Evolutionary conservation across 1,140 invertebrate species (phyloP).

Genomic region (Leucophenga varia): DNA sequence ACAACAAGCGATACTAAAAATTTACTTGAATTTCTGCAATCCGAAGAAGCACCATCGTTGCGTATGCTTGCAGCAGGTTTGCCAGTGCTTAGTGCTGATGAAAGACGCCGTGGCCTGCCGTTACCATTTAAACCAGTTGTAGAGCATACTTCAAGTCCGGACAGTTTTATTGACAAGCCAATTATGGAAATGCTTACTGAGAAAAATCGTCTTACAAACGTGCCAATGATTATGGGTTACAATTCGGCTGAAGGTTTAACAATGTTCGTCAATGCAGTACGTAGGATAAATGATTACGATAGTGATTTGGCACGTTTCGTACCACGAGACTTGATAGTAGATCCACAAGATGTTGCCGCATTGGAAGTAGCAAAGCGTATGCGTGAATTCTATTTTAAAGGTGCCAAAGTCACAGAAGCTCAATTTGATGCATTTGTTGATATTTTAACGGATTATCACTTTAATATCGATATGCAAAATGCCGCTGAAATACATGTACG

Average conservation of each 20-base stretch:
- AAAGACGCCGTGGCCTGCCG: constrained; percentile 37
- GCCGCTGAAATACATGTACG: constrained; percentile 35
- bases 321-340: constrained; percentile 27
- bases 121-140: constrained; percentile 43
- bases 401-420: constrained; percentile 18
- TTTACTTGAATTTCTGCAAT: constrained; percentile 34
- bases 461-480: constrained; percentile 32
- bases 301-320: constrained; percentile 36
- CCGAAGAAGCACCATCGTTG: constrained; percentile 19
- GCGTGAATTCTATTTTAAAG: constrained; percentile 42
- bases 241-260: constrained; percentile 40
- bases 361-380: constrained; percentile 28
- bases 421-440: constrained; percentile 30
- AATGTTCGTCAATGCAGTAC: constrained; percentile 24
- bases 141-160: constrained; percentile 25
- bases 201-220: constrained; percentile 19
- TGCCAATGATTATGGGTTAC: constrained; percentile 45
- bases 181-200: constrained; percentile 31
- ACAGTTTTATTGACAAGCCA: constrained; percentile 28
- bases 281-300: constrained; percentile 29
- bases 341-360: constrained; percentile 11
- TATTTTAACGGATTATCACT: constrained; percentile 39
- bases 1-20: constrained; percentile 10
- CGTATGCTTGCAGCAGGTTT: constrained; percentile 22
- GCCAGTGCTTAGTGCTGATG: constrained; percentile 31